Conservation (phyloP, 2,888 invertebrate genomes). For the Drosophila percnosoma region DNA sequence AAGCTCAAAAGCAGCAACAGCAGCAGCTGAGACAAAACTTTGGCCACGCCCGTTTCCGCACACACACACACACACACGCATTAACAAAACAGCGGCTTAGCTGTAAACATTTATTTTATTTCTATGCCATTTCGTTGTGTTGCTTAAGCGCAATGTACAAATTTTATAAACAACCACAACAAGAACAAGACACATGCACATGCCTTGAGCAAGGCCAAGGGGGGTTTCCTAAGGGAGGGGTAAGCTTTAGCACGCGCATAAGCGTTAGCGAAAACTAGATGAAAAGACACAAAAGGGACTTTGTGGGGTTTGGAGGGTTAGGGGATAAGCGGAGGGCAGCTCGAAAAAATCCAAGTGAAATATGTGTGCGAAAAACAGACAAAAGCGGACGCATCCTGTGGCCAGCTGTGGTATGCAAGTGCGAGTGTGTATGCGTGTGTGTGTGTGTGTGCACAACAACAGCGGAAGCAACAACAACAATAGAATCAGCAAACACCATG, state of each 20-base stretch:
- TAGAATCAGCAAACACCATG: constrained; percentile 31
- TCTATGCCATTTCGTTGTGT: constrained; percentile 65
- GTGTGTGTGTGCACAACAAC: constrained; percentile 27
- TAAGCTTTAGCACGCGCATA: constrained; percentile 14
- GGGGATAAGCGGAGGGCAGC: constrained; percentile 28
- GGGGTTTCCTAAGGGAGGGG: not conserved
- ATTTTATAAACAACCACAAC: constrained; percentile 58
- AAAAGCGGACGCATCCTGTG: constrained; percentile 73
- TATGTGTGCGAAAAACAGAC: constrained; percentile 62
- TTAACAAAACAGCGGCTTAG: constrained; percentile 72
- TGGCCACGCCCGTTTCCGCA: constrained; percentile 47
- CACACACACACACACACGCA: constrained; percentile 30
- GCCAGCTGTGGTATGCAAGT: constrained; percentile 53
- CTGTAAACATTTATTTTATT: constrained; percentile 64
- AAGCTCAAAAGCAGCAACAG: constrained; percentile 29
- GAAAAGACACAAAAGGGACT: constrained; percentile 42
- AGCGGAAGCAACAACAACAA: constrained; percentile 33
- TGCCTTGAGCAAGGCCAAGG: constrained; percentile 17
- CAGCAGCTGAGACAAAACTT: constrained; percentile 51
- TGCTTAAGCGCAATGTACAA: constrained; percentile 67
- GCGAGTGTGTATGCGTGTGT: constrained; percentile 26
- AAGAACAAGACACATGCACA: constrained; percentile 29
- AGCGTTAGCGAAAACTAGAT: constrained; percentile 51
- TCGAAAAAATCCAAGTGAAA: constrained; percentile 51
- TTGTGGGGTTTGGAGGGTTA: not conserved